phyloP scores from a whole-genome alignment of 2,797 vertebrate species.

The Falco peregrinus region DNA sequence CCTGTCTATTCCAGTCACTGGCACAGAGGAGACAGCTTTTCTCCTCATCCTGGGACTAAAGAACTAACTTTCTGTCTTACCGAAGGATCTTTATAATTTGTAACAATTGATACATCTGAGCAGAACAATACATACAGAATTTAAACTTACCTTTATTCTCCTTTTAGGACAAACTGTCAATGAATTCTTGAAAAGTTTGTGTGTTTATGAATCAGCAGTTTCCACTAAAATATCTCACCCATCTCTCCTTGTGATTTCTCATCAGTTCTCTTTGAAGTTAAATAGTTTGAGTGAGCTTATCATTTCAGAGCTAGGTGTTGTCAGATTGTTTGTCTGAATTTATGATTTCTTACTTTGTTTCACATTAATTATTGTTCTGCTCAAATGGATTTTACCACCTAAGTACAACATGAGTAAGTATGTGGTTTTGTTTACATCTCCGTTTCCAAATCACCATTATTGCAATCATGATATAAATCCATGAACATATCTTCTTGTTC shows the following conservation, averaged over 20 bases:
- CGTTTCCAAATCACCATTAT: not conserved
- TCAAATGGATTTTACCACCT: not conserved
- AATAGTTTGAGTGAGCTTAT: not conserved
- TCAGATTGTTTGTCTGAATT: not conserved
- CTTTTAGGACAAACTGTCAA: not conserved
- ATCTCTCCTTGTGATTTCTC: not conserved
- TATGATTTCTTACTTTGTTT: not conserved
- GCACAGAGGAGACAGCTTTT: not conserved
- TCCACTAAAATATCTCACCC: not conserved
- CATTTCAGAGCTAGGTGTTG: not conserved
- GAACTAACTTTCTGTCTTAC: not conserved
- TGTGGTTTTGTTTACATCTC: not conserved
- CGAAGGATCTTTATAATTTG: not conserved
- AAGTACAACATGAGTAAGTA: not conserved
- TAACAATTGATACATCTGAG: not conserved
- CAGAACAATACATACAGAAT: not conserved
- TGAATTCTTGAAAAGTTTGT: not conserved
- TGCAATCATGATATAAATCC: not conserved
- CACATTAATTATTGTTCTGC: not conserved
- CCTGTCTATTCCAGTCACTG: not conserved
- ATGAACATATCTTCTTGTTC: not conserved
- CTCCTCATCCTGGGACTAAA: not conserved
- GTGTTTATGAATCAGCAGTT: not conserved
- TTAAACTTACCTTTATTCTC: not conserved
- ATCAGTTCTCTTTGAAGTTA: not conserved